Conservation (phyloP, 2,888 invertebrate species). For the Drosophila mayaguana region DNA sequence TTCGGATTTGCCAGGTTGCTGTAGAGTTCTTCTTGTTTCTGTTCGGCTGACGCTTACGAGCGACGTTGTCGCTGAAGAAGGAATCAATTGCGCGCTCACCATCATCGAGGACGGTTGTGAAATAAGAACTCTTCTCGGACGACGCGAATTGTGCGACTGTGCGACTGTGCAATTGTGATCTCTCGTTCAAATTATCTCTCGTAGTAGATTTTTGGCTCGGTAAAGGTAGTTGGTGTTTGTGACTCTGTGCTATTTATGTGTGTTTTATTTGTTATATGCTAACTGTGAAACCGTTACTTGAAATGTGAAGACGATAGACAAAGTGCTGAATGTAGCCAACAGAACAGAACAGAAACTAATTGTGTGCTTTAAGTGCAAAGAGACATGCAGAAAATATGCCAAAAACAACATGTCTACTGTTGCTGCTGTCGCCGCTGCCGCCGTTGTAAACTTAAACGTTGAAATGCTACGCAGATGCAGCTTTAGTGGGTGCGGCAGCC, state of each 20-base stretch:
- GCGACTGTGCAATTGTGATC: slow-evolving; percentile 14
- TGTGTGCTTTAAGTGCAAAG: slow-evolving; percentile 66
- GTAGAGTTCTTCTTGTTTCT: slow-evolving; percentile 41
- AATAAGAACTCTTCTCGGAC: slow-evolving; percentile 29
- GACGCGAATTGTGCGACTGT: slow-evolving; percentile 15
- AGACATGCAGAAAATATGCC: slow-evolving; percentile 64
- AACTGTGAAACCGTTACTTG: slow-evolving; percentile 63
- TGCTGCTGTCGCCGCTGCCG: slow-evolving; percentile 20
- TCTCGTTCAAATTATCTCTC: slow-evolving; percentile 39
- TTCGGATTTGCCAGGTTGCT: slow-evolving; percentile 42
- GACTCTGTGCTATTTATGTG: slow-evolving; percentile 36
- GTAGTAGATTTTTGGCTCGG: slow-evolving; percentile 23
- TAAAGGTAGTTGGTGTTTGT: slow-evolving; percentile 44
- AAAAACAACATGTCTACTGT: slow-evolving; percentile 52
- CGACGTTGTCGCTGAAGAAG: slow-evolving; percentile 68
- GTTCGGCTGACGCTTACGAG: slow-evolving; percentile 65
- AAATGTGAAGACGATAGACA: slow-evolving; percentile 40
- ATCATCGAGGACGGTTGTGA: slow-evolving; percentile 80
- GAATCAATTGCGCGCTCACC: slow-evolving; percentile 84
- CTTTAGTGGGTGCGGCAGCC: slow-evolving; percentile 65
- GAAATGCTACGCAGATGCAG: slow-evolving; percentile 40
- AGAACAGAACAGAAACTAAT: slow-evolving; percentile 53
- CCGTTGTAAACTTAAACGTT: slow-evolving; percentile 31
- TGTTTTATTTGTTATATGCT: slow-evolving; percentile 52
- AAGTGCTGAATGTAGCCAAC: slow-evolving; percentile 53